Evolutionary conservation across 1,140 invertebrate genomes (phyloP), one percentile per base, ranked within the genome.

Genomic region (Myzus persicae): DNA sequence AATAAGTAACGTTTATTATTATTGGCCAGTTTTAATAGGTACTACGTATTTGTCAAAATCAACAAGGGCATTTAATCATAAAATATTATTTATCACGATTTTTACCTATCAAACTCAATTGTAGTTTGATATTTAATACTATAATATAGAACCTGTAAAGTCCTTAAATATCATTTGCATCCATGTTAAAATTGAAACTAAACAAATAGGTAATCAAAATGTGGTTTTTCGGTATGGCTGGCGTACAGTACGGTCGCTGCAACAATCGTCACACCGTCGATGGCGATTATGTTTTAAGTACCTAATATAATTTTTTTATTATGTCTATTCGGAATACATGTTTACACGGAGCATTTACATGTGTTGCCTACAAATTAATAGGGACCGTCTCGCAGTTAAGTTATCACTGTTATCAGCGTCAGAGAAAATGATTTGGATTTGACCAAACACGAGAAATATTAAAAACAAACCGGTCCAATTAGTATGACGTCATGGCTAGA

Each of bases 381-480:
- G 31, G 6, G n/a, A 18, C 59, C 59, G 59, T n/a, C 59, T n/a
- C 31, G 59, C 20, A 36, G 59, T n/a, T n/a, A n/a, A 76, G 31
- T 36, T 76, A 36, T 36, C 31, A 36, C 14, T 6, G 59, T 76
- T 76, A n/a, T 76, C n/a, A n/a, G 59, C n/a, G 59, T 76, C 6
- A 2, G 31, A 76, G 31, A n/a, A 76, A 51, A 76, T 76, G 31
- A 76, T 76, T n/a, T 76, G 59, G 31, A 76, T n/a, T 76, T 76
- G 59, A n/a, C 59, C 31, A 76, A n/a, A 76, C 84, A 18, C 40
- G 40, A 42, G 42, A 85, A 31, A 40, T 84, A 84, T 85, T 26
- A 40, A 85, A 85, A 85, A 85, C 84, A 85, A 85, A 85, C 84
- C 40, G 84, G 40, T 44, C 84, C 40, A 85, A 85, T 85, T 85